Evolutionary conservation across 1,140 invertebrate species (phyloP).

Genomic region (Catajapyx aquilonaris): DNA sequence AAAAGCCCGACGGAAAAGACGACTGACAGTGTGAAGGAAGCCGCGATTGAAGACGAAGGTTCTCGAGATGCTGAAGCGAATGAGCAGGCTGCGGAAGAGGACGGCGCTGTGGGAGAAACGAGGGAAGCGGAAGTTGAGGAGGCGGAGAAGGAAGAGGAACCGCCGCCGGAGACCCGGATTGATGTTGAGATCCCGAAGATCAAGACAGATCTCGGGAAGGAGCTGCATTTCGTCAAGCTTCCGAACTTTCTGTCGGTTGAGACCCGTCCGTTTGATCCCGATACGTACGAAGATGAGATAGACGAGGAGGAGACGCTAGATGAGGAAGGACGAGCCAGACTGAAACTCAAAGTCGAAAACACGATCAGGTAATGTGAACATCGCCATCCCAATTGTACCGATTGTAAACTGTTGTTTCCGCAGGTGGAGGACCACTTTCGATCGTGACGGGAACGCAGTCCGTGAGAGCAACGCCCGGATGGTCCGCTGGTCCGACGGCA

Average conservation of each 20-base stretch:
- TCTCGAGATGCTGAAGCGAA: slow-evolving; percentile 15
- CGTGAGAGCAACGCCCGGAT: slow-evolving; percentile 91
- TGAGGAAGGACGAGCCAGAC: slow-evolving; percentile 90
- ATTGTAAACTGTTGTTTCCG: too few species aligned
- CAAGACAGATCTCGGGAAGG: slow-evolving; percentile 68
- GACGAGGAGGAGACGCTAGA: slow-evolving; percentile 96
- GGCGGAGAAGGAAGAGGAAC: slow-evolving; percentile 50
- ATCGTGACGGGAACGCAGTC: slow-evolving; percentile 58
- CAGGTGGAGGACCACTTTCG: slow-evolving; percentile 73
- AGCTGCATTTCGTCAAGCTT: slow-evolving; percentile 85
- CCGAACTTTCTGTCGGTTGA: slow-evolving; percentile 85
- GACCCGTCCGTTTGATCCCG: slow-evolving; percentile 79
- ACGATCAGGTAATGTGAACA: too few species aligned
- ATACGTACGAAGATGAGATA: slow-evolving; percentile 96
- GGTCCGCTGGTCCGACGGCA: slow-evolving; percentile 94
- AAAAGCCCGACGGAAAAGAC: slow-evolving; percentile 17
- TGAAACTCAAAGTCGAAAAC: too few species aligned
- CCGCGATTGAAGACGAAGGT: slow-evolving; percentile 20
- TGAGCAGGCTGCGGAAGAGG: slow-evolving; percentile 17
- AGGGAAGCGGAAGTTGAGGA: slow-evolving; percentile 23
- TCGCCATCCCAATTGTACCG: too few species aligned
- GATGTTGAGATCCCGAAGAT: slow-evolving; percentile 95
- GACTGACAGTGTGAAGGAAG: slow-evolving; percentile 16
- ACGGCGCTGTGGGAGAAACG: slow-evolving; percentile 18
- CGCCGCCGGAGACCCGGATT: slow-evolving; percentile 74